Base-by-base conservation (phyloP, 2,888 invertebrate species). In the Pemphredon lugubris region DNA sequence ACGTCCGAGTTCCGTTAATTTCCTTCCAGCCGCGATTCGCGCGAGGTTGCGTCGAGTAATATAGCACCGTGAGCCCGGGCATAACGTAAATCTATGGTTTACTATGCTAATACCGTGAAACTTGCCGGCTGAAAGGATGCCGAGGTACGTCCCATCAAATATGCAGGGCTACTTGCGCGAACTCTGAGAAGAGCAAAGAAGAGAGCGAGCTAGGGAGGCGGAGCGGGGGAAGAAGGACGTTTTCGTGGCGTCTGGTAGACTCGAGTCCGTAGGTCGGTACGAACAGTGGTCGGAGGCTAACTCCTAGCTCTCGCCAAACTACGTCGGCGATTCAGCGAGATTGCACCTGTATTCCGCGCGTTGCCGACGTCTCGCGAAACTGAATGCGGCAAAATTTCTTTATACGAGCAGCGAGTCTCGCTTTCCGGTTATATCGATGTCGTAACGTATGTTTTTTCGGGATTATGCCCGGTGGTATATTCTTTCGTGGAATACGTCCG, bases 71-170 rank as follows among this genome's bases (percentile, higher is more conserved):
- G 30, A 63, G 76, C 71, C n/a, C 77, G 74, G 78, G 77, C 83
- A 85, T 84, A 87, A 86, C 82, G 86, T 87, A 87, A 86, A 88
- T 87, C 86, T 83, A 84, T 85, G 86, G n/a, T 87, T 87, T 86
- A 84, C 87, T 84, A 87, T 87, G 87, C 84, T 87, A 87, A 87
- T 86, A 85, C 84, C 81, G 79, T 77, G 83, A 85, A 87, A 87
- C 83, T 85, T 84, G 82, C 79, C 81, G 81, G 81, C 75, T 84
- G 84, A 84, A 86, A 87, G 84, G 83, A 84, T 82, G 83, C 81
- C 78, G 84, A 82, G 84, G 83, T 83, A 83, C 78, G 81, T 75
- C 71, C 70, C 73, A 86, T 87, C 82, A 87, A 87, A 87, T 88
- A 87, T 87, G 84, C 84, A 87, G 69, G 80, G 77, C 83, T 84